Conservation (phyloP, 1,140 invertebrate species). For the Bombus pyrosoma region DNA sequence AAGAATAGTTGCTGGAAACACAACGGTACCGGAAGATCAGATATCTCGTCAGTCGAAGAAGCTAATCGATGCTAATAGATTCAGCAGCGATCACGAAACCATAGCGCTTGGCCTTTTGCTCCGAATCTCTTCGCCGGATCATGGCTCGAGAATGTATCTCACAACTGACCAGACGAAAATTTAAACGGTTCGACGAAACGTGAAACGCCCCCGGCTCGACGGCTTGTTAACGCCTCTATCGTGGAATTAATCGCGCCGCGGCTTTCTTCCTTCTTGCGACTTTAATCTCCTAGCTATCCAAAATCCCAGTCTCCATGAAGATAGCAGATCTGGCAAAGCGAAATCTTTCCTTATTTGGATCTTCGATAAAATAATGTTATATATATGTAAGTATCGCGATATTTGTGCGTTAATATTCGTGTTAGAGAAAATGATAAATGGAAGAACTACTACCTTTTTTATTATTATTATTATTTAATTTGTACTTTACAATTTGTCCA, state of each 20-base stretch:
- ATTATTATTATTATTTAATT: too few relatives aligned
- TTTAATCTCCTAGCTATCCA: not conserved
- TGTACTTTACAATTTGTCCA: too few relatives aligned
- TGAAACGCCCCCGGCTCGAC: constrained; percentile 8
- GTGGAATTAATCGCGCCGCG: constrained; percentile 1
- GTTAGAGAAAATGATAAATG: too few relatives aligned
- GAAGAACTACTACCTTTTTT: not conserved
- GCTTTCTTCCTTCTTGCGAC: not conserved
- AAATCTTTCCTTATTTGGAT: too few relatives aligned
- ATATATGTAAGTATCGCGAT: too few relatives aligned
- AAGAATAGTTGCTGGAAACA: not conserved
- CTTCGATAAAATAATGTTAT: too few relatives aligned
- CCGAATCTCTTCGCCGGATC: constrained; percentile 1
- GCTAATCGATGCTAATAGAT: constrained; percentile 44
- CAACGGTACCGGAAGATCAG: constrained; percentile 17
- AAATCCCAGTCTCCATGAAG: not conserved
- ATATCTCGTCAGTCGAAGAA: not conserved
- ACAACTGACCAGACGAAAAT: constrained; percentile 1
- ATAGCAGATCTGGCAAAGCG: too few relatives aligned
- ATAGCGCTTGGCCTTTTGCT: constrained; percentile 28
- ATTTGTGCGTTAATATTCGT: too few relatives aligned
- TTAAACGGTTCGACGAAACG: constrained; percentile 44
- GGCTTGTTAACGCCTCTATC: constrained; percentile 41
- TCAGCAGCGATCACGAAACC: constrained; percentile 15
- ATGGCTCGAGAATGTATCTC: not conserved